A percentile compares a stretch with the other conserved stretches of the same genome.
These are phyloP conservation scores for Eidolon dupreanum DNA, from an alignment of 2,797 vertebrate species.

Conservation along the genomic window DNA sequence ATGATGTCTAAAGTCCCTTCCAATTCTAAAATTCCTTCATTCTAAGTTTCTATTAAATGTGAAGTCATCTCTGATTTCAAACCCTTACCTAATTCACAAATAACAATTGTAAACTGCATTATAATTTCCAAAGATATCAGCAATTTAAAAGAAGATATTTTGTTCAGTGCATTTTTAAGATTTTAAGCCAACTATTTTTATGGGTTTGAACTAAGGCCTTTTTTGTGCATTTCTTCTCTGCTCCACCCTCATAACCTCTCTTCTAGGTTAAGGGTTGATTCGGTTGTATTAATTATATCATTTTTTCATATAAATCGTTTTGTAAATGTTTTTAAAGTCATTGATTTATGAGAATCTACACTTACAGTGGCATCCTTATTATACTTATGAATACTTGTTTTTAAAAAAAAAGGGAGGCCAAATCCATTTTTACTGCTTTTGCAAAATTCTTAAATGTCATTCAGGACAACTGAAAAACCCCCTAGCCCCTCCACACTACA, in stretches of 20 bases:
- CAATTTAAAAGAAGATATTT: constrained; percentile 27
- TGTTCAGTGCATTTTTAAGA: constrained; percentile 6
- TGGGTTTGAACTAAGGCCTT: background rate
- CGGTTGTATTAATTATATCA: constrained; percentile 66
- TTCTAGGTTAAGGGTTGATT: constrained; percentile 54
- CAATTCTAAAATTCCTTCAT: background rate
- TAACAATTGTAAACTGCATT: background rate
- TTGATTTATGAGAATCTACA: constrained; percentile 74
- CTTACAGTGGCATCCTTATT: constrained; percentile 58
- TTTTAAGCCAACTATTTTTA: background rate
- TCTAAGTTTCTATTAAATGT: constrained; percentile 9
- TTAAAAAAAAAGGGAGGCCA: constrained; percentile 59
- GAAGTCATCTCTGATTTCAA: background rate
- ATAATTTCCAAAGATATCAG: constrained; percentile 20
- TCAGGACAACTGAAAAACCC: constrained; percentile 3
- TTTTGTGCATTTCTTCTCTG: background rate
- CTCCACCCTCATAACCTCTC: background rate
- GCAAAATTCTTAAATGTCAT: constrained; percentile 58
- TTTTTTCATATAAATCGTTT: constrained; percentile 75
- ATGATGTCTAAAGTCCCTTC: background rate
- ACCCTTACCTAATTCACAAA: background rate
- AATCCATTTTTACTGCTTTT: constrained; percentile 62
- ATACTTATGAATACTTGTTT: constrained; percentile 58
- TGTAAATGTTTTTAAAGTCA: constrained; percentile 73
- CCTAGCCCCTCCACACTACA: background rate